These are phyloP conservation scores for Cheiracanthium punctorium DNA, from an alignment of 2,888 invertebrate genomes.

Conservation along the genomic window DNA sequence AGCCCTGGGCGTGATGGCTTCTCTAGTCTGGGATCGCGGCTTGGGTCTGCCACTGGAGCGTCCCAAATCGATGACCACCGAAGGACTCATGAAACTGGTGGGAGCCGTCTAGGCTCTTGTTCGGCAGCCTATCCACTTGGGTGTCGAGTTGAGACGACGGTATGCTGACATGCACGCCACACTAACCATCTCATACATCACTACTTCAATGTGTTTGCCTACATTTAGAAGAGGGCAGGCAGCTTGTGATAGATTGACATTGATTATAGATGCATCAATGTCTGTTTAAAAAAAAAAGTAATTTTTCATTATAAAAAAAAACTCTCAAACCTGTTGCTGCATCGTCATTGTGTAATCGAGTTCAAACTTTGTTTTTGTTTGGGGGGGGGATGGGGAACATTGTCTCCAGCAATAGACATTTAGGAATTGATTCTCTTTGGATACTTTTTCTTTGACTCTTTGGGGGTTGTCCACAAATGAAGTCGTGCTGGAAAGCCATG, in stretches of 20 bases:
- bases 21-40: slow-evolving; percentile 90
- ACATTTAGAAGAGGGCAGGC: slow-evolving; percentile 28
- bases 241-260: slow-evolving; percentile 65
- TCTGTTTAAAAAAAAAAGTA: background rate
- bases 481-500: too few relatives aligned
- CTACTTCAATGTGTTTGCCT: slow-evolving; percentile 20
- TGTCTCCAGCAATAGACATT: slow-evolving; percentile 35
- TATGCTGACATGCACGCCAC: slow-evolving; percentile 1
- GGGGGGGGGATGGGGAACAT: background rate
- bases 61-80: slow-evolving; percentile 91
- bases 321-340: background rate
- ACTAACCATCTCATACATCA: slow-evolving; percentile 31
- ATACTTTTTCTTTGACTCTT: slow-evolving; percentile 21
- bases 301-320: background rate
- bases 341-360: background rate
- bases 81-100: slow-evolving; percentile 79
- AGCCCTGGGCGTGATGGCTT: slow-evolving; percentile 89
- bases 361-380: background rate
- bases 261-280: slow-evolving; percentile 59
- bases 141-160: too few relatives aligned
- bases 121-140: background rate
- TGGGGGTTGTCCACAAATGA: too few relatives aligned
- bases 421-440: slow-evolving; percentile 34
- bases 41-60: slow-evolving; percentile 89
- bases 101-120: slow-evolving; percentile 64